Evolutionary conservation across 2,888 invertebrate species (phyloP).

Genomic region (Itoplectis maculator): DNA sequence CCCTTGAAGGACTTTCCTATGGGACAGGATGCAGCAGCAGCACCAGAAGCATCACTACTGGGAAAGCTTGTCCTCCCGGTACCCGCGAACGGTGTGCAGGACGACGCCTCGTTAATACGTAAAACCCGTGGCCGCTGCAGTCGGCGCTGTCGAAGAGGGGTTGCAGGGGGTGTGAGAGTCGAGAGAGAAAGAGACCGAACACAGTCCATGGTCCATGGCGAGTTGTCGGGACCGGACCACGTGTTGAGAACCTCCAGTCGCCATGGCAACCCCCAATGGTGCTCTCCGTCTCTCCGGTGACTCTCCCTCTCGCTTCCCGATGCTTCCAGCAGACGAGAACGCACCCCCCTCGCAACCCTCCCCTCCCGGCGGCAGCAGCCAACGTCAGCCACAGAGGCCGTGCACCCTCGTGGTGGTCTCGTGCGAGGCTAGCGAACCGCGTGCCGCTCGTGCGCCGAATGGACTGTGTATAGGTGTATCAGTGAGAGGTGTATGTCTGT

Average conservation of each 20-base stretch:
- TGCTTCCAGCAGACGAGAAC: constrained; percentile 43
- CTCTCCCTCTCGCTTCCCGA: constrained; percentile 64
- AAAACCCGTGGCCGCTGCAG: constrained; percentile 73
- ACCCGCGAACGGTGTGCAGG: constrained; percentile 72
- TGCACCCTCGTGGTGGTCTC: constrained; percentile 55
- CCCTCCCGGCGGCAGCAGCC: constrained; percentile 22
- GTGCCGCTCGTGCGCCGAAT: constrained; percentile 36
- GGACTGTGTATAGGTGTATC: neutral
- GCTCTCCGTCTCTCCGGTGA: no score
- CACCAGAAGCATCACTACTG: constrained; percentile 40
- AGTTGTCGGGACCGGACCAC: constrained; percentile 75
- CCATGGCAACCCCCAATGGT: constrained; percentile 83
- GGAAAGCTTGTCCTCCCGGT: constrained; percentile 18
- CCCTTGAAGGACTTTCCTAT: constrained; percentile 53
- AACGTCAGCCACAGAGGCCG: constrained; percentile 39
- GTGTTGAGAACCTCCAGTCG: constrained; percentile 83
- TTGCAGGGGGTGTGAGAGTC: constrained; percentile 25
- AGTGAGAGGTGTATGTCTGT: no score
- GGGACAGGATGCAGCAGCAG: constrained; percentile 47
- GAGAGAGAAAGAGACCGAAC: no score
- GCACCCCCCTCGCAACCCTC: constrained; percentile 53
- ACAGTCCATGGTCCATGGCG: no score
- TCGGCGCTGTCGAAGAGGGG: constrained; percentile 5
- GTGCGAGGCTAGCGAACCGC: constrained; percentile 48
- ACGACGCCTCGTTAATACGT: constrained; percentile 81